Evolutionary conservation across 1,140 invertebrate genomes (phyloP).

Genomic region (Sesamia nonagrioides): DNA sequence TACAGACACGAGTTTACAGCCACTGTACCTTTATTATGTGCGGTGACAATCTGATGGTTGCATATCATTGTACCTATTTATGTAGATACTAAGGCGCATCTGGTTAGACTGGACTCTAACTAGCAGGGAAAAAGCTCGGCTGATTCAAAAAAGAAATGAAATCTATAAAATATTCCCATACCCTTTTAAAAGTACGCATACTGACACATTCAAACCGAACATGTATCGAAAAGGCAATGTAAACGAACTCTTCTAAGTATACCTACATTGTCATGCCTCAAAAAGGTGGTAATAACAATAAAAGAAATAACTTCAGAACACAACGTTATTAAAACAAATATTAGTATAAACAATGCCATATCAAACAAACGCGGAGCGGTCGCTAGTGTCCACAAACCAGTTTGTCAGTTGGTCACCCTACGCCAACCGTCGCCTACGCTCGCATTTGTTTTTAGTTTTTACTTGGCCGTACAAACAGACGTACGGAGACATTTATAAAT

Average conservation of each 20-base stretch:
- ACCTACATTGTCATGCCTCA: not conserved
- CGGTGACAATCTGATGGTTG: not conserved
- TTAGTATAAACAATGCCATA: constrained; percentile 40
- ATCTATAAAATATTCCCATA: constrained; percentile 16
- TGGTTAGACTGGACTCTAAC: constrained; percentile 13
- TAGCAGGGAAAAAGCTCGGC: not conserved
- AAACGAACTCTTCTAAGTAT: not conserved
- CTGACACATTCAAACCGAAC: not conserved
- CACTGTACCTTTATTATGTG: not conserved
- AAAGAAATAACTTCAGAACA: constrained; percentile 21
- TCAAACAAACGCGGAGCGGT: constrained; percentile 45
- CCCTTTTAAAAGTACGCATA: not conserved
- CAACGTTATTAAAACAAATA: constrained; percentile 29
- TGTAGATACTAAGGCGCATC: not conserved
- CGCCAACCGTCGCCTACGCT: constrained; percentile 55
- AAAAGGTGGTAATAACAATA: constrained; percentile 10
- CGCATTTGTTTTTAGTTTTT: constrained; percentile 58
- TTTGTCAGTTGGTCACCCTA: constrained; percentile 41
- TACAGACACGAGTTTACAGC: not conserved
- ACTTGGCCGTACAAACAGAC: constrained; percentile 20
- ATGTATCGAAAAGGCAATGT: not conserved
- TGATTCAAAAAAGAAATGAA: constrained; percentile 15
- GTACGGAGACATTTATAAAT: constrained; percentile 27
- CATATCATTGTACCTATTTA: not conserved
- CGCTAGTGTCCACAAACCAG: constrained; percentile 51